Conservation (phyloP, 1,140 invertebrate species). For the Drosophila busckii region DNA sequence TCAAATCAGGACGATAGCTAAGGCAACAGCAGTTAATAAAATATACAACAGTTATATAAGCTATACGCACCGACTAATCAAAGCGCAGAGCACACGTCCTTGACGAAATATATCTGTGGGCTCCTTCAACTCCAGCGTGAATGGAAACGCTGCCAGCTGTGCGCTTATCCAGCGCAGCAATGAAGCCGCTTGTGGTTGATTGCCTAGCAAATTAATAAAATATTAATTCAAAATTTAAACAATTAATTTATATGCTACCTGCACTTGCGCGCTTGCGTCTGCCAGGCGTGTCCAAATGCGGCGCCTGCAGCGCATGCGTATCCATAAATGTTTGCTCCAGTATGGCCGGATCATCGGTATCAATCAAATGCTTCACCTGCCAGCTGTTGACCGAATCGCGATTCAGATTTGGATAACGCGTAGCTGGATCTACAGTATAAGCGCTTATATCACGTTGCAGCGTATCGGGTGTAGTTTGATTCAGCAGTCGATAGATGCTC, state of each 20-base stretch:
- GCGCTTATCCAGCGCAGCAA: conserved; percentile 71
- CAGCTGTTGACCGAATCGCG: conserved; percentile 80
- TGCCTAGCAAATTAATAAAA: conserved; percentile 27
- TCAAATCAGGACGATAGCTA: conserved; percentile 92
- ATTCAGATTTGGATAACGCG: conserved; percentile 86
- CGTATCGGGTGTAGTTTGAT: conserved; percentile 98
- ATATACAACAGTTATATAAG: no score
- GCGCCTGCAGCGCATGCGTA: conserved; percentile 54
- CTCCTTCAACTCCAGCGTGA: conserved; percentile 60
- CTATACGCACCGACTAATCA: conserved; percentile 68
- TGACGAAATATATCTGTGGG: conserved; percentile 74
- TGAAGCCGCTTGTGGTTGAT: conserved; percentile 51
- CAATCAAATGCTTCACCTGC: conserved; percentile 83
- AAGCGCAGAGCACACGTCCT: conserved; percentile 69
- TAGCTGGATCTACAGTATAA: conserved; percentile 94
- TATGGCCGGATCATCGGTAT: conserved; percentile 83
- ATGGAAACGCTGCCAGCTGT: conserved; percentile 60
- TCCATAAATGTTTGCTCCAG: conserved; percentile 81
- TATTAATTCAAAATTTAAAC: background rate
- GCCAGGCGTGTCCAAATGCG: conserved; percentile 58
- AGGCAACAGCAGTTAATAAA: conserved; percentile 73
- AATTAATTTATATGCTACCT: conserved; percentile 22
- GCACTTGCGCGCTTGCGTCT: conserved; percentile 69
- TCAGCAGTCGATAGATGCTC: conserved; percentile 91
- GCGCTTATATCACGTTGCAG: conserved; percentile 91